These are phyloP conservation scores for Axea sp. DNA, from an alignment of 2,888 invertebrate species.

Conservation along the genomic window DNA sequence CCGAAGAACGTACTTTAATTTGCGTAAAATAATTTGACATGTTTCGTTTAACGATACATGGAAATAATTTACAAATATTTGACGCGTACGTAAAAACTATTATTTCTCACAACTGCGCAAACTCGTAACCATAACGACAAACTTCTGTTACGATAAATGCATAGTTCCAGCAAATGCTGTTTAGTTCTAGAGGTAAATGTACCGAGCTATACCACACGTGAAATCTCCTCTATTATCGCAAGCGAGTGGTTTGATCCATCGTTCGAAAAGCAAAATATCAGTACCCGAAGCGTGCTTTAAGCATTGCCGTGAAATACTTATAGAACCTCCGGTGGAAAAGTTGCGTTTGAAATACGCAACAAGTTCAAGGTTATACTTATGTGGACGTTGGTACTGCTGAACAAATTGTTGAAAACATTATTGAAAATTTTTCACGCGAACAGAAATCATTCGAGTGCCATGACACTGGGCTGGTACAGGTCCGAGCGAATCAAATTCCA, in stretches of 20 bases:
- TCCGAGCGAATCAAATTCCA: constrained; percentile 36
- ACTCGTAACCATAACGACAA: constrained; percentile 64
- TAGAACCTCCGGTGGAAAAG: not conserved
- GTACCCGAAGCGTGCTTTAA: no score
- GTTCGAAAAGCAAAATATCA: no score
- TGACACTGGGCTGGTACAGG: not conserved
- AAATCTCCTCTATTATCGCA: not conserved
- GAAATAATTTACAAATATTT: no score
- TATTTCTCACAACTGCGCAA: constrained; percentile 45
- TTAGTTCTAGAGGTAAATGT: constrained; percentile 39
- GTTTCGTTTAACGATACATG: no score
- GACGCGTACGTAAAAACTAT: not conserved
- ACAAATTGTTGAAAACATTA: constrained; percentile 66
- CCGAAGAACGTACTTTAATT: no score
- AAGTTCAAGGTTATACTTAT: constrained; percentile 65
- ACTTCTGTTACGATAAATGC: constrained; percentile 46
- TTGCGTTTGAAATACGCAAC: constrained; percentile 21
- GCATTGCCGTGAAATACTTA: no score
- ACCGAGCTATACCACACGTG: constrained; percentile 9
- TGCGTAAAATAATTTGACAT: no score
- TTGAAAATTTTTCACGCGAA: constrained; percentile 62
- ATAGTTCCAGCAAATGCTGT: constrained; percentile 43
- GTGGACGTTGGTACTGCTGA: constrained; percentile 70
- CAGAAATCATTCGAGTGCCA: not conserved
- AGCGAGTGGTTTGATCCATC: not conserved